A percentile compares a stretch with the other conserved stretches of the same genome.
These are phyloP conservation scores for Florisuga fusca DNA, from an alignment of 2,797 vertebrate genomes.

Conservation along the genomic window DNA sequence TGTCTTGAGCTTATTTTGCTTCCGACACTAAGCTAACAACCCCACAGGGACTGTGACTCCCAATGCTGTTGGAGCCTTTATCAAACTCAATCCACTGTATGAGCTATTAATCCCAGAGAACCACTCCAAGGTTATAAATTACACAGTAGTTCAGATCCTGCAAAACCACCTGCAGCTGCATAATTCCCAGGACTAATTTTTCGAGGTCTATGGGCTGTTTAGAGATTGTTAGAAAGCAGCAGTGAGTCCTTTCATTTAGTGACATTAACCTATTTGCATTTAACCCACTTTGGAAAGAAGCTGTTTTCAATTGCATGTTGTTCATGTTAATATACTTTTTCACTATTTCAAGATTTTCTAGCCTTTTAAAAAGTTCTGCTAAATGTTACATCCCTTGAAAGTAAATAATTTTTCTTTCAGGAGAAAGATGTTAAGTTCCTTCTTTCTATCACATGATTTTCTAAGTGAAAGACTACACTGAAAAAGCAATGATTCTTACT, in stretches of 20 bases:
- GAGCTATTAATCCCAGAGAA: background rate
- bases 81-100: background rate
- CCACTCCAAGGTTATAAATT: background rate
- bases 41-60: background rate
- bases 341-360: background rate
- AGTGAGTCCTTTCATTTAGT: background rate
- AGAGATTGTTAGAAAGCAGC: background rate
- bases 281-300: background rate
- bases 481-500: background rate
- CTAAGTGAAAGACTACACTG: background rate
- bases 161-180: background rate
- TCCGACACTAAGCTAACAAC: background rate
- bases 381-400: background rate
- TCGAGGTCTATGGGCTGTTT: background rate
- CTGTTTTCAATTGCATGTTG: background rate
- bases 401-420: background rate
- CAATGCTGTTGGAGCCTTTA: background rate
- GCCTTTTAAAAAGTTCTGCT: background rate
- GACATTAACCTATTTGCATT: background rate
- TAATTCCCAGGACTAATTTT: background rate
- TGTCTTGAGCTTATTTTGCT: background rate
- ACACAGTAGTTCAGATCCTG: background rate
- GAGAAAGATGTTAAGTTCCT: background rate
- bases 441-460: background rate
- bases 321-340: background rate